Conservation (phyloP, 2,113 vertebrate genomes). For the Cettia cetti region DNA sequence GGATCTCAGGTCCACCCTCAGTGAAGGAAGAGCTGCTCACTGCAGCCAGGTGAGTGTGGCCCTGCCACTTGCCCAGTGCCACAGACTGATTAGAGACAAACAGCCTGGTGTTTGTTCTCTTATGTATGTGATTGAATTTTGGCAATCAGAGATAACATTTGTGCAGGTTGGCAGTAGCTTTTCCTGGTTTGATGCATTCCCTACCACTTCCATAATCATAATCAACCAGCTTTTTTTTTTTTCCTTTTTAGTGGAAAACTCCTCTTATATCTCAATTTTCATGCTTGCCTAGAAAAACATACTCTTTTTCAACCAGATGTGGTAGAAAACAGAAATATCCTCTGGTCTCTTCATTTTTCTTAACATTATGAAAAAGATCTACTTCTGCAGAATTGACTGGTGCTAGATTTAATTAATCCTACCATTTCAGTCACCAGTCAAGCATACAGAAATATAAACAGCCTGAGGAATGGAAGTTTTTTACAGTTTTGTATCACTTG, state of each 20-base stretch:
- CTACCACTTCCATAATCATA: background rate
- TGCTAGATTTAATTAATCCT: conserved; percentile 36
- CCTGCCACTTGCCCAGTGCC: background rate
- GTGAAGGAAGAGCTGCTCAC: background rate
- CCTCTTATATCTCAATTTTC: conserved; percentile 40
- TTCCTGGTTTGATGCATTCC: background rate
- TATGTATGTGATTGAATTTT: background rate
- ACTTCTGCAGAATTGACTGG: background rate
- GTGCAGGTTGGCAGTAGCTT: background rate
- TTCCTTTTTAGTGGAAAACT: background rate
- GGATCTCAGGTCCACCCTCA: background rate
- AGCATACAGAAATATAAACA: background rate
- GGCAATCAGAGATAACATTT: background rate
- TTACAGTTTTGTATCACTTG: conserved; percentile 12
- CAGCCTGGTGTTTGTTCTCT: background rate
- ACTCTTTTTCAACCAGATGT: background rate
- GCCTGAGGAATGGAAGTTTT: conserved; percentile 17
- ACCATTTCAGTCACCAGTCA: conserved; percentile 8
- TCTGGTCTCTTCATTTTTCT: background rate
- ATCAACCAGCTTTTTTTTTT: background rate
- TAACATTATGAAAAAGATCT: background rate
- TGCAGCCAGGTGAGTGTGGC: background rate
- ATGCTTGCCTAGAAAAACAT: conserved; percentile 31
- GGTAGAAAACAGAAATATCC: background rate
- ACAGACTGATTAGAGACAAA: background rate